Base-by-base conservation (phyloP, 1,140 invertebrate species). In the Drosophila mayri region DNA sequence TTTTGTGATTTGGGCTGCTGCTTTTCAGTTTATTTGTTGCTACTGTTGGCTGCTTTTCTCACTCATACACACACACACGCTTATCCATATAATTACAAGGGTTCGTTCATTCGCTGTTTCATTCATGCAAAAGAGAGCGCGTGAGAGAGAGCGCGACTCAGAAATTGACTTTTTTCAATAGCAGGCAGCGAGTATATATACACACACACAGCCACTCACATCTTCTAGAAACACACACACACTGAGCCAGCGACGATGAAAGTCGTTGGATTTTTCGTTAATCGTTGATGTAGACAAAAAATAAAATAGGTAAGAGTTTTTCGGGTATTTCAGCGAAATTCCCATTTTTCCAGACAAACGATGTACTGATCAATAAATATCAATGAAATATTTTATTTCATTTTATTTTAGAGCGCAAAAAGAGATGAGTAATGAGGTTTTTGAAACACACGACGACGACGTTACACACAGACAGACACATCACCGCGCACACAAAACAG, bases 231-330 rank as follows among this genome's bases (percentile, higher is more conserved):
- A 87, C 84, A 77, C 47, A 50, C 40, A 87, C 72, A 71, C 52
- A 55, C 52, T 25, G 35, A 55, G 20, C 52, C 20, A 77, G 73
- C 78, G 80, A 86, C 81, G 81, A 90, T 90, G 86, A 90, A 90
- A 90, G 86, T 90, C 86, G 86, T 90, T 85, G 86, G 63, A 67
- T 83, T 91, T 79, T 91, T 91, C 83, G 88, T 86, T 87, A 91
- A 91, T 91, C 87, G 87, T 91, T 91, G 87, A 91, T 91, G 83
- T 91, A 91, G 88, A 91, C 83, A 91, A 91, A 91, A 85, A 81
- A 57, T 71, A 65, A 84, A 75, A 83, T 90, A 81, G 64, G 49
- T 86, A 90, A 76, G 72, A 70, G 57, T 73, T 81, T 79, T 80
- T 66, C 37, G 63, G 79, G 61, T 49, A 82, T 83, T 83, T 55